Conservation (phyloP, 2,113 vertebrate genomes). For the Alces alces region DNA sequence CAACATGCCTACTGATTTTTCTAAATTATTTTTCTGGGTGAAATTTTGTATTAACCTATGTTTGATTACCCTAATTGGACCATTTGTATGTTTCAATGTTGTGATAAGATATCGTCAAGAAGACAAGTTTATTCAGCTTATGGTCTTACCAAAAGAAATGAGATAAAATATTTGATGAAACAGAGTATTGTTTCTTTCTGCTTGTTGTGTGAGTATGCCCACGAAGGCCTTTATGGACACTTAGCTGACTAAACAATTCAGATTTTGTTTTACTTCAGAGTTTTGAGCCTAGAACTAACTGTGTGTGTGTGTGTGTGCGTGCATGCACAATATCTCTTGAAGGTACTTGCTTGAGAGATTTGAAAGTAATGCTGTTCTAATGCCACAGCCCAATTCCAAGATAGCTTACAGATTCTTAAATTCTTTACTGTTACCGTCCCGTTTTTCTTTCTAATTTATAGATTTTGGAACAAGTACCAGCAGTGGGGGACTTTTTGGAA, state of each 20-base stretch:
- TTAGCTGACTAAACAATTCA: background rate
- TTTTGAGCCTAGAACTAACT: background rate
- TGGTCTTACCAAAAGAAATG: slow-evolving; percentile 13
- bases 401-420: background rate
- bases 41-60: slow-evolving; percentile 21
- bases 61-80: background rate
- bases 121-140: background rate
- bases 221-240: background rate
- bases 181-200: background rate
- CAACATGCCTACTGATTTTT: slow-evolving; percentile 4
- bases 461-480: slow-evolving; percentile 95
- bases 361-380: background rate
- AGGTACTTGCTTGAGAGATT: slow-evolving; percentile 1
- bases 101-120: slow-evolving; percentile 13
- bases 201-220: background rate
- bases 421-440: slow-evolving; percentile 18
- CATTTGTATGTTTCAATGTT: background rate
- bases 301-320: background rate
- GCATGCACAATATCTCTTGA: background rate
- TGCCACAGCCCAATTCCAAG: background rate
- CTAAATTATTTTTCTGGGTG: background rate
- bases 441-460: slow-evolving; percentile 59
- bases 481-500: slow-evolving; percentile 93
- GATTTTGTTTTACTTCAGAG: background rate
- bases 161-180: slow-evolving; percentile 20